phyloP scores from a whole-genome alignment of 2,113 vertebrate genomes.

The Limnothrissa miodon region DNA sequence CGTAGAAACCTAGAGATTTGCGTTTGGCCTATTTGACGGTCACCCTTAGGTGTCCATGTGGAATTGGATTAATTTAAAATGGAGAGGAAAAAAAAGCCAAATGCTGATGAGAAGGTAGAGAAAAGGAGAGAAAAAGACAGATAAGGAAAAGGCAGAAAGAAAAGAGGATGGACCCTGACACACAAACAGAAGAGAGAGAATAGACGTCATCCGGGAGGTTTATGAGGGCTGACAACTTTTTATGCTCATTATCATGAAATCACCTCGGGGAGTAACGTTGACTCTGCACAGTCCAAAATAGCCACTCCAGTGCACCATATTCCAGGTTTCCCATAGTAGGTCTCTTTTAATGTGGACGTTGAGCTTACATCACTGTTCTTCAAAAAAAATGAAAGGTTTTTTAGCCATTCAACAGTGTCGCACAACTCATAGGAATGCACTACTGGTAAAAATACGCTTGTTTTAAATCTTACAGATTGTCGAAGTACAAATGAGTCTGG shows the following conservation, averaged over 20 bases:
- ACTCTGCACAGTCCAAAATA: constrained; percentile 69
- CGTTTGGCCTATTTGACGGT: constrained; percentile 63
- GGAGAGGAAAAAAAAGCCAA: constrained; percentile 45
- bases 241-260: constrained; percentile 76
- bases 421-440: not conserved
- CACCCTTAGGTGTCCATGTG: constrained; percentile 58
- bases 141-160: constrained; percentile 10
- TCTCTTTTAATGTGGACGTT: not conserved
- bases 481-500: not conserved
- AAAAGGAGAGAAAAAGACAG: not conserved
- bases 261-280: constrained; percentile 71
- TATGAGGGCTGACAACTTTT: constrained; percentile 71
- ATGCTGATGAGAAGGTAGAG: not conserved
- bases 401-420: not conserved
- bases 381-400: not conserved
- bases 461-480: constrained; percentile 6
- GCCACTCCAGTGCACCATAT: constrained; percentile 57
- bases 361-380: not conserved
- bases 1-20: constrained; percentile 52
- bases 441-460: not conserved
- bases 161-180: not conserved
- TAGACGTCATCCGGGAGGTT: constrained; percentile 66
- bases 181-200: not conserved
- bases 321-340: constrained; percentile 36
- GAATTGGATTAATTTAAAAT: constrained; percentile 74